phyloP scores from a whole-genome alignment of 2,888 invertebrate genomes.

The Nomada fucata region DNA sequence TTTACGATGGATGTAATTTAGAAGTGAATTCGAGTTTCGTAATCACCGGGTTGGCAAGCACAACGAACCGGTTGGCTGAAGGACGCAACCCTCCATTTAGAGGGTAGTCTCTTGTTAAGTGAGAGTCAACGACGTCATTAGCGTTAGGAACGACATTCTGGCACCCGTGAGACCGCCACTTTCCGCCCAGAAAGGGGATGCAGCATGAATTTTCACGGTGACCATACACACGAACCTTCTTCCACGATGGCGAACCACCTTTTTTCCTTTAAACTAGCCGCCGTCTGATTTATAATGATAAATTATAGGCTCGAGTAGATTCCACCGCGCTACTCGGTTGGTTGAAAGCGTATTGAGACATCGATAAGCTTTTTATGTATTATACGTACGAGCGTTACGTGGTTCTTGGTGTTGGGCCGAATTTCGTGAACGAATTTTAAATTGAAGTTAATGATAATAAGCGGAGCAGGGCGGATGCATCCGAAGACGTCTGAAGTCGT shows the following conservation, averaged over 20 bases:
- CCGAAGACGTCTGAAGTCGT: neutral
- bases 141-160: constrained; percentile 75
- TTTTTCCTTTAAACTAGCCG: neutral
- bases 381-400: neutral
- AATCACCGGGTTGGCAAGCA: constrained; percentile 69
- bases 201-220: constrained; percentile 60
- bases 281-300: constrained; percentile 45
- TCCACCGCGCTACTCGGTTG: neutral
- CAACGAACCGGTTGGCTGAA: constrained; percentile 61
- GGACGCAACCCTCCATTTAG: constrained; percentile 74
- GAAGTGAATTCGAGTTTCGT: constrained; percentile 73
- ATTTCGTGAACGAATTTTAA: neutral
- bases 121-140: constrained; percentile 80
- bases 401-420: neutral
- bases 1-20: constrained; percentile 69
- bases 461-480: neutral
- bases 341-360: constrained; percentile 1
- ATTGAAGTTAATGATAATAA: neutral
- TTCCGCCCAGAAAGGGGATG: constrained; percentile 61
- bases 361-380: constrained; percentile 6
- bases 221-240: constrained; percentile 30
- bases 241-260: constrained; percentile 13
- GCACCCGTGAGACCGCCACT: constrained; percentile 72
- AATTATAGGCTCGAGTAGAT: constrained; percentile 35
- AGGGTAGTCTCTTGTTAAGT: constrained; percentile 79